phyloP scores from a whole-genome alignment of 2,888 invertebrate species.

The Cloeon dipterum region DNA sequence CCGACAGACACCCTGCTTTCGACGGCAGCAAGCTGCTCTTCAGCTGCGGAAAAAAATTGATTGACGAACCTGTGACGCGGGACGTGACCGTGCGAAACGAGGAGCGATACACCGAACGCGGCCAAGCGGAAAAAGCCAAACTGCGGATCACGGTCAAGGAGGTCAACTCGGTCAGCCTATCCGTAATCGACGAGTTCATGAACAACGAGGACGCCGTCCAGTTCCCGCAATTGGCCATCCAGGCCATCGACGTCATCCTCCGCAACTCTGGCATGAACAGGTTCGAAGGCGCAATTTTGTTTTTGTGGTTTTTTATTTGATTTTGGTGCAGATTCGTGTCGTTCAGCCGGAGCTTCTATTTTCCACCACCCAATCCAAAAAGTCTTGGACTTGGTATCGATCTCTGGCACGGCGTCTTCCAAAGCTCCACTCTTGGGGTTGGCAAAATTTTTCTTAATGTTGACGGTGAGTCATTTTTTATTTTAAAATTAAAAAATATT shows the following conservation, averaged over 20 bases:
- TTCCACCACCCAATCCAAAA: constrained; percentile 22
- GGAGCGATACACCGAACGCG: too few relatives aligned
- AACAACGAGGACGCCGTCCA: constrained; percentile 16
- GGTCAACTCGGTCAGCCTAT: constrained; percentile 29
- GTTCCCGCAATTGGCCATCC: constrained; percentile 35
- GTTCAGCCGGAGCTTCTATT: constrained; percentile 70
- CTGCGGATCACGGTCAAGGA: constrained; percentile 28
- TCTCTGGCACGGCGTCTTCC: constrained; percentile 84
- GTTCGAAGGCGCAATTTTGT: constrained; percentile 10
- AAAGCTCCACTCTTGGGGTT: constrained; percentile 76
- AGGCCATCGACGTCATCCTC: constrained; percentile 69
- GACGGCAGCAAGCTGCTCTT: constrained; percentile 51
- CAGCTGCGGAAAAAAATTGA: constrained; percentile 21
- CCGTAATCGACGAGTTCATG: constrained; percentile 18
- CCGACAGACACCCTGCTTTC: constrained; percentile 32
- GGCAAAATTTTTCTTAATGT: constrained; percentile 74
- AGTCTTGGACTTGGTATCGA: constrained; percentile 60
- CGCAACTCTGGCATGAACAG: constrained; percentile 33
- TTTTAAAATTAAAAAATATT: too few relatives aligned
- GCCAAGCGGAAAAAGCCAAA: too few relatives aligned
- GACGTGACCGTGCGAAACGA: too few relatives aligned
- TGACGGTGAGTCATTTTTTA: too few relatives aligned
- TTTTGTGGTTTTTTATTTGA: constrained; percentile 6
- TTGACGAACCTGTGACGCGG: constrained; percentile 15
- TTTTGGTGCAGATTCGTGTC: constrained; percentile 27